A percentile compares a stretch with the other conserved stretches of the same genome.
These are phyloP conservation scores for Drosophila colorata DNA, from an alignment of 2,888 invertebrate genomes.

Conservation along the genomic window DNA sequence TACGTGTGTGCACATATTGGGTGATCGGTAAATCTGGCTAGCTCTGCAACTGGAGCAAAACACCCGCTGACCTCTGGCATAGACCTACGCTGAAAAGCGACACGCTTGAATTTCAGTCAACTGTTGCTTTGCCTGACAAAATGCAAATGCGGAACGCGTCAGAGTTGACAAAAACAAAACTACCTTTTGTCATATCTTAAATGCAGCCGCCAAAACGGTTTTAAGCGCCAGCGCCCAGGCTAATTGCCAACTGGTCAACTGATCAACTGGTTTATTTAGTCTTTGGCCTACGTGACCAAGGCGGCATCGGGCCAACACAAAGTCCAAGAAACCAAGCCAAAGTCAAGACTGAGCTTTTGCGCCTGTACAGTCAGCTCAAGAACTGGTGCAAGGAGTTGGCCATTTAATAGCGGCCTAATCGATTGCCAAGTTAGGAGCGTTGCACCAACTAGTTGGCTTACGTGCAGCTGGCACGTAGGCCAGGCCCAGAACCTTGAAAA, in stretches of 20 bases:
- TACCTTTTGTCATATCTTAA: conserved; percentile 12
- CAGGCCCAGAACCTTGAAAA: conserved; percentile 70
- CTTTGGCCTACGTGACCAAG: conserved; percentile 69
- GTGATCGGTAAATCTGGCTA: conserved; percentile 2
- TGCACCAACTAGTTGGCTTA: conserved; percentile 37
- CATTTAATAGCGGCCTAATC: conserved; percentile 44
- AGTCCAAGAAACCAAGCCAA: neutral
- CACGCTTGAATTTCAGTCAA: conserved; percentile 3
- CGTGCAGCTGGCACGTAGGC: conserved; percentile 71
- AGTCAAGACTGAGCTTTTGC: conserved; percentile 3
- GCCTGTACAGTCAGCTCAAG: conserved; percentile 44
- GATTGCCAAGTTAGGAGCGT: conserved; percentile 24
- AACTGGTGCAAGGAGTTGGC: conserved; percentile 23
- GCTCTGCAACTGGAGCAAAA: conserved; percentile 1
- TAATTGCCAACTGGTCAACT: conserved; percentile 7
- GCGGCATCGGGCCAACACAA: conserved; percentile 28
- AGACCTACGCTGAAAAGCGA: conserved; percentile 9
- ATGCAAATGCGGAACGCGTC: conserved; percentile 39
- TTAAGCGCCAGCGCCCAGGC: neutral
- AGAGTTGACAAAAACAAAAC: conserved; percentile 9
- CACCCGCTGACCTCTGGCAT: conserved; percentile 8
- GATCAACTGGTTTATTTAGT: conserved; percentile 59
- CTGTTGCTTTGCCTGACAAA: conserved; percentile 20
- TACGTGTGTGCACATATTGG: neutral
- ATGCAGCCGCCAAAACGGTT: conserved; percentile 5